Base-by-base conservation (phyloP, 2,888 invertebrate genomes). In the Petrolisthes cinctipes region DNA sequence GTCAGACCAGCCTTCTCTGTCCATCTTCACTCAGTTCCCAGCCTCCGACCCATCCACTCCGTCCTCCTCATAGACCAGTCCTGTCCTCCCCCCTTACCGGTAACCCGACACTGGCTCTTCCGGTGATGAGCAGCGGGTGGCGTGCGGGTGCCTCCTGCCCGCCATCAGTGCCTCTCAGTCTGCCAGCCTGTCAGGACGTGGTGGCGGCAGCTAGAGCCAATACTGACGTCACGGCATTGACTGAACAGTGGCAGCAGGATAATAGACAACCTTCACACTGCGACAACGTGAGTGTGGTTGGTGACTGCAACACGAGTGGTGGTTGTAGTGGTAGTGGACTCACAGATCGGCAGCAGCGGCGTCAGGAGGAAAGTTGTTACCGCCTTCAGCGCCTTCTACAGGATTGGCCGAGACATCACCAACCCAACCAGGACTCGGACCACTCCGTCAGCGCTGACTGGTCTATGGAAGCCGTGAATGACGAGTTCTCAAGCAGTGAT, bases 81-180 rank as follows among this genome's bases (percentile, higher is more conserved):
- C 83, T 71, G 84, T 86, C 81, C 83, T 11, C n/a, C 83, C 53
- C 83, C 80, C 81, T 75, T 68, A 61, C 87, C 75, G 71, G 90
- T 88, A 90, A 90, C 86, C 81, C 86, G 90, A 90, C 90, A 88
- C 90, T 82, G 61, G 82, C 86, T 81, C 90, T 90, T 90, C 90
- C 90, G 90, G 90, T 82, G 73, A 79, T 76, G 88, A 84, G 73
- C 71, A 85, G 84, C 57, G 83, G 68, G 86, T 61, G 86, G 84
- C 84, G 83, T 82, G 86, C 82, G 88, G 84, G 83, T 76, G 75
- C 83, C 86, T 82, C 53, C 83, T 80, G 84, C 73, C 51, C 66
- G 37, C 37, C 37, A 73, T 86, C 90, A 90, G 90, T 90, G 90
- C 90, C 90, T 86, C 61, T 66, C 71, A 73, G 79, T 37, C 80